A percentile compares a stretch with the other conserved stretches of the same genome.
These are phyloP conservation scores for Anisognathus igniventris DNA, from an alignment of 2,797 vertebrate genomes.

Conservation along the genomic window DNA sequence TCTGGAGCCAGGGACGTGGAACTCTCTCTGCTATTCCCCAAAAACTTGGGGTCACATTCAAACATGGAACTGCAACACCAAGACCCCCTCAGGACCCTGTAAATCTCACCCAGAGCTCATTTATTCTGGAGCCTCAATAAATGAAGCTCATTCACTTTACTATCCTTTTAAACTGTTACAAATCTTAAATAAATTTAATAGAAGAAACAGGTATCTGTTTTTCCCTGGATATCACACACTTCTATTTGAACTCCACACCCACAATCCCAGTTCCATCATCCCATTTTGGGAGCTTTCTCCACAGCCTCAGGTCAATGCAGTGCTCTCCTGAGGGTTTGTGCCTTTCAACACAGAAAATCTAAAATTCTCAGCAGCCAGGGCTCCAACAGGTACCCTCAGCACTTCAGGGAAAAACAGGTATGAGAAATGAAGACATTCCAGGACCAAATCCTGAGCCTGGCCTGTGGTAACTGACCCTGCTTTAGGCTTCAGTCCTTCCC, in stretches of 20 bases:
- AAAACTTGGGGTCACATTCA: not conserved
- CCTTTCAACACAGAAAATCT: not conserved
- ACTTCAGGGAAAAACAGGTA: not conserved
- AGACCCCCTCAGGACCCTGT: fast-evolving
- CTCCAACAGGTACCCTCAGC: not conserved
- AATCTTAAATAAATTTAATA: not conserved
- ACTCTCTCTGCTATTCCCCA: not conserved
- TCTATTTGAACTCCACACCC: not conserved
- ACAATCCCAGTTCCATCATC: not conserved
- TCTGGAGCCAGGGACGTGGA: not conserved
- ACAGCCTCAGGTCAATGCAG: not conserved
- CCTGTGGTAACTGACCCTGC: fast-evolving
- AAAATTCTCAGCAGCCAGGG: not conserved
- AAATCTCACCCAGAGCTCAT: not conserved
- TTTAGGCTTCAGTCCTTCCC: not conserved
- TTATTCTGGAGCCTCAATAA: not conserved
- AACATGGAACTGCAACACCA: not conserved
- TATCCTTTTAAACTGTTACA: fast-evolving
- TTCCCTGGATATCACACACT: not conserved
- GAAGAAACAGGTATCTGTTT: not conserved
- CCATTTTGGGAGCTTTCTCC: not conserved
- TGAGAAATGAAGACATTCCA: not conserved
- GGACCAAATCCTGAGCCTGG: not conserved
- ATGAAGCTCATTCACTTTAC: not conserved
- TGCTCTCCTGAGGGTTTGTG: not conserved